Evolutionary conservation across 2,113 vertebrate genomes (phyloP).

Genomic region (Hydrochoerus hydrochaeris): DNA sequence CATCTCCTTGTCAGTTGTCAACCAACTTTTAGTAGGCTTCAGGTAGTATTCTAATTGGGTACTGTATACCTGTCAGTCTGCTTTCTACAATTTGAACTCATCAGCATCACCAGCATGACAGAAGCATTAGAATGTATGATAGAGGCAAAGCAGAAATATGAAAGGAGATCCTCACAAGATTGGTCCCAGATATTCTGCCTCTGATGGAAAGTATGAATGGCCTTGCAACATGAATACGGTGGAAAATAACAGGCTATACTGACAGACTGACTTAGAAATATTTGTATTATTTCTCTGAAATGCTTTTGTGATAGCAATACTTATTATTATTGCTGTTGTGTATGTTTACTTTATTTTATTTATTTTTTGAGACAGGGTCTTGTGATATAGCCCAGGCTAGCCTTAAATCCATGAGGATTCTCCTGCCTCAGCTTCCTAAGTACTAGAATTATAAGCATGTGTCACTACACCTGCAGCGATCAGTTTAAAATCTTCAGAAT

Average conservation of each 20-base stretch:
- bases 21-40: not conserved
- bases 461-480: not conserved
- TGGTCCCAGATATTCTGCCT: not conserved
- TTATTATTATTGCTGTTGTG: not conserved
- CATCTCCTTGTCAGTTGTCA: not conserved
- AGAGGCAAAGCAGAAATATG: not conserved
- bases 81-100: not conserved
- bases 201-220: not conserved
- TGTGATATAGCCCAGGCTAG: no score
- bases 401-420: no score
- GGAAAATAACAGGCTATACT: not conserved
- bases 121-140: not conserved
- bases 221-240: not conserved
- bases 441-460: not conserved
- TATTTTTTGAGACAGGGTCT: no score
- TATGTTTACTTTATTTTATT: no score
- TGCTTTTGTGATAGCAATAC: not conserved
- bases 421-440: not conserved
- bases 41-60: not conserved
- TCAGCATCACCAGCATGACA: not conserved
- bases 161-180: not conserved
- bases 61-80: not conserved
- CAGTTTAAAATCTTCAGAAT: not conserved
- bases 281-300: not conserved
- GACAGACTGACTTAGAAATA: slow-evolving; percentile 21